phyloP scores from a whole-genome alignment of 2,113 vertebrate species.

The Malaclemys terrapin region DNA sequence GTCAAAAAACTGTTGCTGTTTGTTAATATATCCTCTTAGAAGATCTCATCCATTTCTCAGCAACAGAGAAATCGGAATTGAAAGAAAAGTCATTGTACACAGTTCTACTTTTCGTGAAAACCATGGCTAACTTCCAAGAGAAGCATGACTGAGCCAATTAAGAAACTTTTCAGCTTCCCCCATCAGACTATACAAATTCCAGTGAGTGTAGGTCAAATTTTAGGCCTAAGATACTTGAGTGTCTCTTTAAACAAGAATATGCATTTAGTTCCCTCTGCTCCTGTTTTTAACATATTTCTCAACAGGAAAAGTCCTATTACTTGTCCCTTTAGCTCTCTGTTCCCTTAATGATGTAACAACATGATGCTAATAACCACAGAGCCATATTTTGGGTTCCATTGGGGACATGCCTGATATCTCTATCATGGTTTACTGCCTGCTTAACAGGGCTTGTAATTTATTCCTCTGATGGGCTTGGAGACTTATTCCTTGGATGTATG shows the following conservation, averaged over 20 bases:
- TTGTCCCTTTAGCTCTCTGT: not conserved
- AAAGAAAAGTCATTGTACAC: too few relatives aligned
- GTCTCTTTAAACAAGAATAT: not conserved
- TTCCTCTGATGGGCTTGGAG: not conserved
- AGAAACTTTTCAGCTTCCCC: not conserved
- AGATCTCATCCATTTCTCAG: too few relatives aligned
- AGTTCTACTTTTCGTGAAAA: too few relatives aligned
- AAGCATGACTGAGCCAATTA: not conserved
- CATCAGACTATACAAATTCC: not conserved
- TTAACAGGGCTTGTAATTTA: not conserved
- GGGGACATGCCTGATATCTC: not conserved
- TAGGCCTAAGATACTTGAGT: not conserved
- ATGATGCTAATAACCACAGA: not conserved
- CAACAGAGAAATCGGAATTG: too few relatives aligned
- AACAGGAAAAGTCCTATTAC: not conserved
- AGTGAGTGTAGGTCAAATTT: not conserved
- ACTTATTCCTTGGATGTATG: not conserved
- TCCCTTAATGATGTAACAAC: not conserved
- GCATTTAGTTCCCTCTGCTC: not conserved
- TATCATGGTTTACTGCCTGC: not conserved
- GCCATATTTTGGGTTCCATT: not conserved
- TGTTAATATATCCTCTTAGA: not conserved
- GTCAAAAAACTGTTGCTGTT: not conserved
- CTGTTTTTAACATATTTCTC: not conserved
- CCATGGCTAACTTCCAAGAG: not conserved